Conservation (phyloP, 2,113 vertebrate species). For the Chamaea fasciata region DNA sequence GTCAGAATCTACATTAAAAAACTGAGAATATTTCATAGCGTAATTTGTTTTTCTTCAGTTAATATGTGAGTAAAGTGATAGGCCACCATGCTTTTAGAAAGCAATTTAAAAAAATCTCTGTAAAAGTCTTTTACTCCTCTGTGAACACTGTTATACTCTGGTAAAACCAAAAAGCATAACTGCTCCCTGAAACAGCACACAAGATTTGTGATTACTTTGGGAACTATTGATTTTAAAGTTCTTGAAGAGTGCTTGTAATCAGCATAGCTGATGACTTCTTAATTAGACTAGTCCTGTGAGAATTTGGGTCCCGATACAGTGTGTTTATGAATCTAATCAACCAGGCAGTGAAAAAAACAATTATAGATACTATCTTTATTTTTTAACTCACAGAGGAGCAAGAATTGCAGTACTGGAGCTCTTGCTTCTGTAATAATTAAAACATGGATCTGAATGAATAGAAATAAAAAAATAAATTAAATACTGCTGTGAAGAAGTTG, state of each 20-base stretch:
- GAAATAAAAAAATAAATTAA: background rate
- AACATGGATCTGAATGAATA: background rate
- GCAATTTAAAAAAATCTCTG: background rate
- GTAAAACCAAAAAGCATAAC: background rate
- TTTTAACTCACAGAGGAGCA: background rate
- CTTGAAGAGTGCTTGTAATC: conserved; percentile 20
- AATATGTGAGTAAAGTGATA: background rate
- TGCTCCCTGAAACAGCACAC: background rate
- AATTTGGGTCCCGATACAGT: background rate
- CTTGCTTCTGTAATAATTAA: conserved; percentile 30
- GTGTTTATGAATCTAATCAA: conserved; percentile 46
- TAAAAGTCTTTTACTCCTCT: background rate
- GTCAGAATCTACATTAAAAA: background rate
- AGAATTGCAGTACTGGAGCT: background rate
- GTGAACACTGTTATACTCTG: background rate
- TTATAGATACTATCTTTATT: conserved; percentile 15
- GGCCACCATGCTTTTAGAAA: background rate
- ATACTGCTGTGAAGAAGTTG: background rate
- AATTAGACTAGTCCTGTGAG: conserved; percentile 35
- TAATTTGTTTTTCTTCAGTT: background rate
- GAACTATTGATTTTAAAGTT: conserved; percentile 38
- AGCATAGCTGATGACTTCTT: conserved; percentile 33
- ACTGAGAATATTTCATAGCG: background rate
- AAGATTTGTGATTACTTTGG: background rate
- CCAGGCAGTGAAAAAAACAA: background rate